A percentile compares a stretch with the other conserved stretches of the same genome.
phyloP scores from a whole-genome alignment of 2,797 vertebrate species.

The Cuniculus paca region DNA sequence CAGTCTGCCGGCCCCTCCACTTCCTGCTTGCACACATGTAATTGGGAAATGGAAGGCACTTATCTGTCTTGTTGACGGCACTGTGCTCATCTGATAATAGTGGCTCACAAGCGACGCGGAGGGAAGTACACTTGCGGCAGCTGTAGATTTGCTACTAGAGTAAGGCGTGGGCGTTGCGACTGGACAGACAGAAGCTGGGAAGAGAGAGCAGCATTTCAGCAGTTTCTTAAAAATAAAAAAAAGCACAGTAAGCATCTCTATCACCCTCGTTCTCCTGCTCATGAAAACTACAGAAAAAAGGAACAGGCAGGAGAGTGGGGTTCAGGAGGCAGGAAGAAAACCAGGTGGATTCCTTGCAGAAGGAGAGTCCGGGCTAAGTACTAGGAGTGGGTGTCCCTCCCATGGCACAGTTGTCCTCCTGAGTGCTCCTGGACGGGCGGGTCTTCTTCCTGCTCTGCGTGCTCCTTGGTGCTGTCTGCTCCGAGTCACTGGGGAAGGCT shows the following conservation, averaged over 20 bases:
- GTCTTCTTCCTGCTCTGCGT: neutral
- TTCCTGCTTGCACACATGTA: slow-evolving; percentile 57
- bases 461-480: neutral
- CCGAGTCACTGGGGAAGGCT: neutral
- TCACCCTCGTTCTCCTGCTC: neutral
- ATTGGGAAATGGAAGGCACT: slow-evolving; percentile 71
- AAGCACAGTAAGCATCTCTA: neutral
- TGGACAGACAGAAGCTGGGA: neutral
- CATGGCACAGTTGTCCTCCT: neutral
- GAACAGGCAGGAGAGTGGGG: neutral
- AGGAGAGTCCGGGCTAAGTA: neutral
- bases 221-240: neutral
- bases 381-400: neutral
- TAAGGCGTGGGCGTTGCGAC: neutral
- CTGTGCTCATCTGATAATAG: slow-evolving; percentile 64
- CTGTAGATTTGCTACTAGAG: slow-evolving; percentile 62
- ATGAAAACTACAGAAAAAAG: neutral
- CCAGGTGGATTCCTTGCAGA: neutral
- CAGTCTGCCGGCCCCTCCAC: slow-evolving; percentile 20
- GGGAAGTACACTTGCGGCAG: slow-evolving; percentile 45
- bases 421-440: neutral
- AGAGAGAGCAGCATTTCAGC: neutral
- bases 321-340: neutral
- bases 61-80: slow-evolving; percentile 73
- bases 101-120: slow-evolving; percentile 24